Base-by-base conservation (phyloP, 2,797 vertebrate species). In the Rhincodon typus region DNA sequence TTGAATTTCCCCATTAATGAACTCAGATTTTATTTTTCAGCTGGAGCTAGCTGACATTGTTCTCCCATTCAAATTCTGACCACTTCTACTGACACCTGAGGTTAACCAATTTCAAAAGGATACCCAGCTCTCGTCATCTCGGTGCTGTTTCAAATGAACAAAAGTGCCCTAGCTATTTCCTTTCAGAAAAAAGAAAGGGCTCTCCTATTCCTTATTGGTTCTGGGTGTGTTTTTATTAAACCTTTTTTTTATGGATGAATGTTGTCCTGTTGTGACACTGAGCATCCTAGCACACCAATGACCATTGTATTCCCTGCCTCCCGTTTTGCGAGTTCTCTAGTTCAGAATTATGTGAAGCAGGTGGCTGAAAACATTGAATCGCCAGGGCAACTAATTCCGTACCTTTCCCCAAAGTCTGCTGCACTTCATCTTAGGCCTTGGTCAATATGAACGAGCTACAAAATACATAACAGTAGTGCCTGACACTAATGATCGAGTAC, bases 1-100 rank as follows among this genome's bases (percentile, higher is more conserved):
- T 93, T 93, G 90, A 69, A 93, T 93, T 93, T 67, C 42, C n/a
- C 3, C 21, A 69, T n/a, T 25, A 93, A 93, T 93, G 66, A 67
- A 69, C 62, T 93, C 19, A 69, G n/a, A 42, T 42, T 93, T 42
- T 93, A 93, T 69, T 69, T 62, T 93, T 93, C 62, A 21, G n/a
- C n/a, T 27, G 66, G 17, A 38, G 21, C 30, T 19, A 91, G 88
- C 88, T 91, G 88, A 93, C n/a, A 10, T 42, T 67, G n/a, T n/a
- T 69, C 8, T 93, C n/a, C 42, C 42, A 23, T 69, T 67, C n/a
- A 93, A 69, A 93, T 67, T 69, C 19, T 25, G 82, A 84, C 82
- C 38, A 84, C 6, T 25, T 69, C 13, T 13, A 42, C 66, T 42
- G 90, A 93, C 21, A 69, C n/a, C 13, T 0, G 0, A 93, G 19